Percentiles rank a stretch among this genome's conserved stretches.
These are phyloP conservation scores for Epinephelus awoara DNA, from an alignment of 2,797 vertebrate species.

Conservation along the genomic window DNA sequence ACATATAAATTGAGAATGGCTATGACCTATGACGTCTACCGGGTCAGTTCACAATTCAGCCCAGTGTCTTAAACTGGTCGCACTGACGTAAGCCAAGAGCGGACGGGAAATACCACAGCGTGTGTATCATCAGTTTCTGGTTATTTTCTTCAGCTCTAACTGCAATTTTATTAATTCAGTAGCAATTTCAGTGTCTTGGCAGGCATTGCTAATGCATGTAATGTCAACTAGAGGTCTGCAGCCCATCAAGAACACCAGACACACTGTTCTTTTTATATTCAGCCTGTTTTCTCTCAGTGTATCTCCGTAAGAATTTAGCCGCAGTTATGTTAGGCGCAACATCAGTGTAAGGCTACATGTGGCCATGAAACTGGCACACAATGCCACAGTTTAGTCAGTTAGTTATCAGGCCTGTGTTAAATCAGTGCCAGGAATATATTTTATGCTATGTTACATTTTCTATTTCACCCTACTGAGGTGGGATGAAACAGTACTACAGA, in stretches of 20 bases:
- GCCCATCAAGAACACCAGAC: not conserved
- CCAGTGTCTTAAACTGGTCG: too few species aligned
- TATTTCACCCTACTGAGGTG: not conserved
- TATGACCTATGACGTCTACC: not conserved
- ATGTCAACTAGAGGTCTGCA: constrained; percentile 5
- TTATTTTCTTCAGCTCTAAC: not conserved
- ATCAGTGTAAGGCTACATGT: not conserved
- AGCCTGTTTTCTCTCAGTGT: constrained; percentile 5
- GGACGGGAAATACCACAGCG: not conserved
- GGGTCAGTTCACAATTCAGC: not conserved
- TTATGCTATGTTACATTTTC: not conserved
- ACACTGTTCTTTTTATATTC: not conserved
- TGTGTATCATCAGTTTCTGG: not conserved
- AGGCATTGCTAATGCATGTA: constrained; percentile 4
- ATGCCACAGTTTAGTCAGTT: not conserved
- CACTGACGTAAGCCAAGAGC: too few species aligned
- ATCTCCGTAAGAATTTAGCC: not conserved
- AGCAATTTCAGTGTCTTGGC: not conserved
- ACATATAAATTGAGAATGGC: not conserved
- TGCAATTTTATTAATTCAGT: constrained; percentile 16
- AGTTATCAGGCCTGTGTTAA: not conserved
- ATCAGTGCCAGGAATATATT: constrained; percentile 2
- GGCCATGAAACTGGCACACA: not conserved
- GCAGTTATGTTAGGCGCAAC: not conserved
- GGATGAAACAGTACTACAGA: not conserved